Evolutionary conservation across 2,797 vertebrate genomes (phyloP), one percentile per base, ranked within the genome.

Genomic region (Meda fulgida): DNA sequence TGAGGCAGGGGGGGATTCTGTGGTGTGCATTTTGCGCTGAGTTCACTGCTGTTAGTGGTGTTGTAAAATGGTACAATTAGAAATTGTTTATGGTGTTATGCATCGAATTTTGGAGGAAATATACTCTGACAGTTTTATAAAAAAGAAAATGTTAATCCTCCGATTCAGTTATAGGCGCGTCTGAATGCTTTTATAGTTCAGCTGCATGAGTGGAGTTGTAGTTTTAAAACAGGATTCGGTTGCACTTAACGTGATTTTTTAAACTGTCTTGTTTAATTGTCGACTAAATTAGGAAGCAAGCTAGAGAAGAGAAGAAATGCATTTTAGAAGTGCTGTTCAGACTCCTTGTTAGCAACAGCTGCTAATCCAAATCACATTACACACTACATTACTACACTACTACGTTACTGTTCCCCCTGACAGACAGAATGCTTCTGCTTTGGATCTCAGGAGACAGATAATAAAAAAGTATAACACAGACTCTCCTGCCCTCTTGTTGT

Each of bases 141-240:
- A 46, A 10, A 48, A 2, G 5, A 19, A 14, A 18, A 0, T 3
- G 3, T 65, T 19, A 23, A 65, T 10, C 3, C 29, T 6, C 43
- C 16, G 18, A 19, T 43, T 46, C 23, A 11, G 2, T 7, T 21
- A 66, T 83, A 9, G 43, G 16, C 16, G 58, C 16, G 43, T 38
- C 81, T 60, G 29, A 83, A 65, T 3, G 55, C 4, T 34, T 75
- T 21, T 3, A 60, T 29, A 9, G 51, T 10, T 63, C 43, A 36
- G 58, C 58, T 76, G 81, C 40, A 76, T 66, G 43, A 53, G 8
- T 26, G 58, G 58, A 83, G 6, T 83, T 76, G 81, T 83, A 76
- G 81, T 76, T 83, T 83, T 29, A 26, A n/a, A 1, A 26, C 31
- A 19, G 9, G 13, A 53, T 21, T 34, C 9, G 13, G 18, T 29